Base-by-base conservation (phyloP, 2,797 vertebrate species). In the Ctenosaura bakeri region DNA sequence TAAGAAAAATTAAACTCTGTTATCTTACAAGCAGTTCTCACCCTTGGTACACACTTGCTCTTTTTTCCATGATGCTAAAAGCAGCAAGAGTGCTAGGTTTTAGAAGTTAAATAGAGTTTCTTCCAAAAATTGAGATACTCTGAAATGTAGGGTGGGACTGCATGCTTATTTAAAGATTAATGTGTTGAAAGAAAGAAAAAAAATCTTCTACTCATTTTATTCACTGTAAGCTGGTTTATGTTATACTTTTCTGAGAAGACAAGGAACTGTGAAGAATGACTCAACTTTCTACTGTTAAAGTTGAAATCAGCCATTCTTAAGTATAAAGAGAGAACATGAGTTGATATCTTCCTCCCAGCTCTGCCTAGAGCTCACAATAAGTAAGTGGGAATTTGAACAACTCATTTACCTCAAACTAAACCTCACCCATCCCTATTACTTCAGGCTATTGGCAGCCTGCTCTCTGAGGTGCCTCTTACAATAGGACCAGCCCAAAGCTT, bases 111-210 rank as follows among this genome's bases (percentile, higher is more conserved):
- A 90, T 91, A 77, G 88, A 56, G 10, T 81, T 92, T 90, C 90
- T 90, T 88, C 42, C 10, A 2, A 32, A 80, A 59, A 6, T 26
- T 71, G 32, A 73, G 2, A 74, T 56, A 82, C 69, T 0, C 56
- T 59, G 83, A 85, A 32, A 7, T 0, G 71, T 24, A 9, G 81
- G 83, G 92, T 89, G 94, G 35, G 69, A 50, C 66, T 35, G 62
- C 38, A 88, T 91, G 89, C 84, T 89, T 89, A 1, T 83, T 92
- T 88, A 94, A 95, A 85, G 89, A 92, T 95, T 92, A 95, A 94
- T 92, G 84, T 90, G 83, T 38, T 2, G 35, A 56, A 91, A 91
- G 74, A 42, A 42, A 24, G n/a, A n/a, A 38, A 92, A 85, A 50
- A 1, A 20, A 46, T 79, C 29, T 83, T 50, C 62, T 92, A 92